Evolutionary conservation across 1,140 invertebrate genomes (phyloP).

Genomic region (Ceratoteleas bidentatus): DNA sequence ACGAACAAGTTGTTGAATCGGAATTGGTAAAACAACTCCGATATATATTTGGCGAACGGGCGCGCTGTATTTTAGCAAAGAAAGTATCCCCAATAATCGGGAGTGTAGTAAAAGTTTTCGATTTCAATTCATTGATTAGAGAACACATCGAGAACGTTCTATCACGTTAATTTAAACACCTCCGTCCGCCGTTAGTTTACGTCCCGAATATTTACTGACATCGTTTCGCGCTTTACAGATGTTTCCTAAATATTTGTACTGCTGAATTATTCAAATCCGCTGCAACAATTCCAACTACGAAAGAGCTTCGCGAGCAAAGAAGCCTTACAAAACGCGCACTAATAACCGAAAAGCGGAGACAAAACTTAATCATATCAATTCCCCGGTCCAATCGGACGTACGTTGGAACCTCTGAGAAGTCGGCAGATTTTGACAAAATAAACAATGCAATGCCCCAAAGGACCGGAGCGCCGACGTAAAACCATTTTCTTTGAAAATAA

Average conservation of each 20-base stretch:
- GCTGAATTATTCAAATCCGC: neutral
- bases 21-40: slow-evolving; percentile 23
- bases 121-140: slow-evolving; percentile 30
- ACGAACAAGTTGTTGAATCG: slow-evolving; percentile 34
- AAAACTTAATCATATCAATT: slow-evolving; percentile 24
- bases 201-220: no score
- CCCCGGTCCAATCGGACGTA: slow-evolving; percentile 16
- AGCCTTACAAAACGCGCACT: no score
- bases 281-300: neutral
- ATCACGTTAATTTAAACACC: neutral
- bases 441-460: slow-evolving; percentile 57
- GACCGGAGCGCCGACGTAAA: slow-evolving; percentile 26
- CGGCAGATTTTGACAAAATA: slow-evolving; percentile 56
- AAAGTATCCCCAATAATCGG: slow-evolving; percentile 22
- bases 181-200: neutral
- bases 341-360: neutral
- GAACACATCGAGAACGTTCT: neutral
- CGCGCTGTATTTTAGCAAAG: slow-evolving; percentile 24
- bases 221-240: neutral
- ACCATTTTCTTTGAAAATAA: slow-evolving; percentile 63
- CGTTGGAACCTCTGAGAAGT: slow-evolving; percentile 37
- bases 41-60: slow-evolving; percentile 12
- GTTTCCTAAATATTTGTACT: no score
- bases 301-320: no score
- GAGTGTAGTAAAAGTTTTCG: slow-evolving; percentile 20